Conservation (phyloP, 2,797 vertebrate genomes). For the Enteromius fasciolatus region DNA sequence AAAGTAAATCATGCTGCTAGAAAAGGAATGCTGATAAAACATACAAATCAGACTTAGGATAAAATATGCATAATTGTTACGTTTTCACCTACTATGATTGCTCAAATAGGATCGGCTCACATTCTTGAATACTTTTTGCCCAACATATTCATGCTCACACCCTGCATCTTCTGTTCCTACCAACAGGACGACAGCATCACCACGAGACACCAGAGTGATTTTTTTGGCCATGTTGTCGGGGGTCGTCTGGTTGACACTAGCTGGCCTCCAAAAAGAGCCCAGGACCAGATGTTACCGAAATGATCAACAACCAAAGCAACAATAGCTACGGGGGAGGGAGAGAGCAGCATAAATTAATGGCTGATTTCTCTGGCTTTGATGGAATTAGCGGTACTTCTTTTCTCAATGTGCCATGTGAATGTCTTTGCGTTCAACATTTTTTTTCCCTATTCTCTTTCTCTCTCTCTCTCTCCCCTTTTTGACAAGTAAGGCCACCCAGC, state of each 20-base stretch:
- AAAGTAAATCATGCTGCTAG: neutral
- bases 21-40: neutral
- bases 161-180: slow-evolving; percentile 17
- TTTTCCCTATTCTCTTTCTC: slow-evolving; percentile 70
- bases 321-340: slow-evolving; percentile 54
- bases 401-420: slow-evolving; percentile 91
- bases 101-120: neutral
- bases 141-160: neutral
- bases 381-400: slow-evolving; percentile 98
- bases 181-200: slow-evolving; percentile 10
- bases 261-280: slow-evolving; percentile 76
- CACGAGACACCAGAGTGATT: slow-evolving; percentile 61
- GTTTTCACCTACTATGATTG: neutral
- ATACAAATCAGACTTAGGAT: neutral
- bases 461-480: slow-evolving; percentile 74
- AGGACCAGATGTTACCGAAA: slow-evolving; percentile 92
- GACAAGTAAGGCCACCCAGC: slow-evolving; percentile 98
- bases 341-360: slow-evolving; percentile 96
- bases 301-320: slow-evolving; percentile 84
- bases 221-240: slow-evolving; percentile 58
- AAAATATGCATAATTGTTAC: neutral
- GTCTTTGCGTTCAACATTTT: slow-evolving; percentile 87
- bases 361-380: slow-evolving; percentile 97
- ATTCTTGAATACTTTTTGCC: neutral
- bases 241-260: slow-evolving; percentile 68